Conservation (phyloP, 1,140 invertebrate species). For the Prorops nasuta region DNA sequence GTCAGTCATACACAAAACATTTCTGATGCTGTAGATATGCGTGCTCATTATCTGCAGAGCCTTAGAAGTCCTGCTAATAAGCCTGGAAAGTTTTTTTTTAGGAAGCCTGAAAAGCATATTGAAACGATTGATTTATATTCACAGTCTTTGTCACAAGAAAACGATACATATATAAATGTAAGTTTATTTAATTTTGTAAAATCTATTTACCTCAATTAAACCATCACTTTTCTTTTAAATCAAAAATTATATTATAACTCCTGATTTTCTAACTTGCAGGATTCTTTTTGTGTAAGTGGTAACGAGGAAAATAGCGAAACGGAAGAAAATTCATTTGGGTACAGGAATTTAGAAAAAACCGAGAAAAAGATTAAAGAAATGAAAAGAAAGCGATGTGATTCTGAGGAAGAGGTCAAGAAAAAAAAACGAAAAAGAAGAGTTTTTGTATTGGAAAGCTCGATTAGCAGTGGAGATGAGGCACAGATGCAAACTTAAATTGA, state of each 20-base stretch:
- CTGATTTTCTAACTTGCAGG: slow-evolving; percentile 23
- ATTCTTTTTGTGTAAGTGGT: slow-evolving; percentile 35
- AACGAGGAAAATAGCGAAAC: not conserved
- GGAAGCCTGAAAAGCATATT: slow-evolving; percentile 12
- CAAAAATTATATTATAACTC: slow-evolving; percentile 1
- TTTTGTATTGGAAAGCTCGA: slow-evolving; percentile 4
- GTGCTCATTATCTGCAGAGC: slow-evolving; percentile 62
- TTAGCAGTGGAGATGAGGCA: slow-evolving; percentile 40
- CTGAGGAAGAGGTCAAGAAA: not conserved
- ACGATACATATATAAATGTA: slow-evolving; percentile 43
- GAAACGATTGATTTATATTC: slow-evolving; percentile 37
- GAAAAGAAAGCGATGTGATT: slow-evolving; percentile 16
- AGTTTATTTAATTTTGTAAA: slow-evolving; percentile 18
- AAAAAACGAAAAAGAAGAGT: slow-evolving; percentile 5
- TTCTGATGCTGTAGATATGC: slow-evolving; percentile 53
- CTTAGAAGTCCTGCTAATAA: slow-evolving; percentile 43
- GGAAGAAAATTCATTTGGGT: slow-evolving; percentile 2
- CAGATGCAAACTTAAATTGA: no score
- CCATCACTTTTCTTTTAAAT: no score
- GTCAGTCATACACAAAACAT: slow-evolving; percentile 49
- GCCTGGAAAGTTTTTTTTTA: slow-evolving; percentile 31
- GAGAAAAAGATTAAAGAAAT: slow-evolving; percentile 15
- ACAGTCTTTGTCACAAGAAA: slow-evolving; percentile 23
- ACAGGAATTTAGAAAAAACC: slow-evolving; percentile 14
- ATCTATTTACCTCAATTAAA: no score